Base-by-base conservation (phyloP, 2,113 vertebrate genomes). In the Labeo catla region DNA sequence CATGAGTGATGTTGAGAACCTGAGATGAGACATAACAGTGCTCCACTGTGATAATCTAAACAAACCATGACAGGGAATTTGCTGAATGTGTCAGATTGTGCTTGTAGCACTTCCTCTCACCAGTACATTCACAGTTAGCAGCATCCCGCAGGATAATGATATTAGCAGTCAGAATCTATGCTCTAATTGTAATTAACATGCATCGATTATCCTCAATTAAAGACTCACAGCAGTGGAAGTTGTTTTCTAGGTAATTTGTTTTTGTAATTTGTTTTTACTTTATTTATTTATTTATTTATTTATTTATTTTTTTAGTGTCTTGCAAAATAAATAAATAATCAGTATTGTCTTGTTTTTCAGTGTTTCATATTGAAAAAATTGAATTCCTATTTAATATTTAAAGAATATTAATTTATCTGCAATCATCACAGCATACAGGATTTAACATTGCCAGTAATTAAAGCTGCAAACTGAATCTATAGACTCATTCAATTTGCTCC, bases 111-210 rank as follows among this genome's bases (percentile, higher is more conserved):
- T 50, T 39, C 43, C 47, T 81, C 76, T 50, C 76, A 76, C 63
- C 49, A 39, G 78, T 19, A 49, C 50, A 8, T 52, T 86, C 66
- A 49, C 76, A 86, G 70, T 89, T 84, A 89, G 81, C 78, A 79
- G 57, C 49, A 76, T 13, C 66, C 45, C 36, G 4, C 23, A 70
- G 47, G 85, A 81, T 89, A 91, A 90, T 87, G 47, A 83, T 88
- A 86, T 65, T 39, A 87, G 79, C 76, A 39, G 59, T 77, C 73
- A 82, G 6, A 10, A 70, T 72, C 86, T 85, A 87, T 80, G 15
- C 86, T 79, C 57, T 90, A 91, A 92, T 92, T 89, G 87, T 89
- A 91, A 91, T 93, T 87, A 93, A 91, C 88, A 82, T 73, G 85
- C 68, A 87, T 90, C 93, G 88, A 92, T 92, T 90, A 88, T 85